A percentile compares a stretch with the other conserved stretches of the same genome.
Conservation (phyloP, 2,888 invertebrate genomes). For the Stramonita haemastoma region DNA sequence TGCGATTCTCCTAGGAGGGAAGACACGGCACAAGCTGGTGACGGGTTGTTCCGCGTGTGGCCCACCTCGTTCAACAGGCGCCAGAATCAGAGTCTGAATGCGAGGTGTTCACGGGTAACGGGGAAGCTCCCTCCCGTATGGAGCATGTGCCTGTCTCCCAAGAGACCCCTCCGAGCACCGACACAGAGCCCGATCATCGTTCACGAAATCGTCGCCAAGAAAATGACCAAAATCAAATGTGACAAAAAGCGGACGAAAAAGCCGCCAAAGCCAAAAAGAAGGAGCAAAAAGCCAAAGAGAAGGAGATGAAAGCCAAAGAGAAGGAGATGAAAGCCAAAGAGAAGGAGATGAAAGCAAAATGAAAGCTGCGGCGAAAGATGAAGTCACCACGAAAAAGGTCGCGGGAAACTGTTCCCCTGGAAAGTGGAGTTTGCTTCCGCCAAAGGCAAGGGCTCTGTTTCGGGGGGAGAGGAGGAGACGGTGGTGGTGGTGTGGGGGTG, state of each 20-base stretch:
- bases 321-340: conserved; percentile 16
- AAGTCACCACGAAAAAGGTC: conserved; percentile 12
- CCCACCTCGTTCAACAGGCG: too few relatives aligned
- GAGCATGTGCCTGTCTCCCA: too few relatives aligned
- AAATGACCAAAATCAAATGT: conserved; percentile 31
- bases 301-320: conserved; percentile 21
- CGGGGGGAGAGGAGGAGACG: too few relatives aligned
- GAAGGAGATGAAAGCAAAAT: conserved; percentile 17
- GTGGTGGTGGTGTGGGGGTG: background rate
- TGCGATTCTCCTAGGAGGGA: background rate
- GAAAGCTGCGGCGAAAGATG: conserved; percentile 12
- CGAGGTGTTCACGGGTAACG: background rate
- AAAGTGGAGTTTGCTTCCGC: background rate
- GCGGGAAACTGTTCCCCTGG: conserved; percentile 8
- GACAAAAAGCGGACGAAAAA: conserved; percentile 31
- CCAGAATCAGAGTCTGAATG: background rate
- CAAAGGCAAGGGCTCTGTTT: background rate
- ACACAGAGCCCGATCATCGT: background rate
- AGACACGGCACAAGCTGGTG: background rate
- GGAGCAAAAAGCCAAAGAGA: conserved; percentile 31
- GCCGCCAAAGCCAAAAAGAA: conserved; percentile 30
- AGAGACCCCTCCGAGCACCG: background rate
- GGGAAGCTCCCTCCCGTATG: background rate
- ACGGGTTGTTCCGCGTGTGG: too few relatives aligned
- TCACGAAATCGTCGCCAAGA: conserved; percentile 9